phyloP scores from a whole-genome alignment of 2,113 vertebrate genomes.

The Ahaetulla prasina region DNA sequence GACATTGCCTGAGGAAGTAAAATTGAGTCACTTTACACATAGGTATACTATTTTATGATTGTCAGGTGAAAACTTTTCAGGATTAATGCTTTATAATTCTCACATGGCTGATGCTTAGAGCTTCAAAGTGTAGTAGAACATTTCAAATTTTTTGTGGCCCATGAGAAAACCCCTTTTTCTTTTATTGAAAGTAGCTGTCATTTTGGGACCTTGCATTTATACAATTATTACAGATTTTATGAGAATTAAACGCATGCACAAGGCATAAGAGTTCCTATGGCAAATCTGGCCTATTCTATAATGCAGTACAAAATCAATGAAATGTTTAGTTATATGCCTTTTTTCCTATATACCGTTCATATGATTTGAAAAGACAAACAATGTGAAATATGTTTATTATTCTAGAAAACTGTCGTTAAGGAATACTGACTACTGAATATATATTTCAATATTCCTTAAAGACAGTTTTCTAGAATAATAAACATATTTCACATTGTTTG shows the following conservation, averaged over 20 bases:
- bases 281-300: slow-evolving; percentile 39
- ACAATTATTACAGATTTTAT: slow-evolving; percentile 66
- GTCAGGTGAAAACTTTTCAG: slow-evolving; percentile 72
- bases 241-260: slow-evolving; percentile 69
- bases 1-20: slow-evolving; percentile 68
- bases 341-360: slow-evolving; percentile 30
- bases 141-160: slow-evolving; percentile 74
- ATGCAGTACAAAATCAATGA: slow-evolving; percentile 14
- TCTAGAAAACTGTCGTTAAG: slow-evolving; percentile 6
- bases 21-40: slow-evolving; percentile 69
- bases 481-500: slow-evolving; percentile 31
- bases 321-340: slow-evolving; percentile 43
- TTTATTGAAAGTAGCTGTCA: slow-evolving; percentile 72
- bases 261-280: slow-evolving; percentile 52
- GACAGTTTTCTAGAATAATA: slow-evolving; percentile 4
- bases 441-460: background rate
- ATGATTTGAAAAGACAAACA: slow-evolving; percentile 58
- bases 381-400: slow-evolving; percentile 18
- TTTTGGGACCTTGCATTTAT: slow-evolving; percentile 66
- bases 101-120: slow-evolving; percentile 69
- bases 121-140: slow-evolving; percentile 75
- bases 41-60: slow-evolving; percentile 71
- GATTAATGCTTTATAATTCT: slow-evolving; percentile 79
- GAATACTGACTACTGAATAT: background rate
- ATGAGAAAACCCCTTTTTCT: slow-evolving; percentile 65